These are phyloP conservation scores for Neosilurus hyrtlii DNA, from an alignment of 2,797 vertebrate species.

Conservation along the genomic window DNA sequence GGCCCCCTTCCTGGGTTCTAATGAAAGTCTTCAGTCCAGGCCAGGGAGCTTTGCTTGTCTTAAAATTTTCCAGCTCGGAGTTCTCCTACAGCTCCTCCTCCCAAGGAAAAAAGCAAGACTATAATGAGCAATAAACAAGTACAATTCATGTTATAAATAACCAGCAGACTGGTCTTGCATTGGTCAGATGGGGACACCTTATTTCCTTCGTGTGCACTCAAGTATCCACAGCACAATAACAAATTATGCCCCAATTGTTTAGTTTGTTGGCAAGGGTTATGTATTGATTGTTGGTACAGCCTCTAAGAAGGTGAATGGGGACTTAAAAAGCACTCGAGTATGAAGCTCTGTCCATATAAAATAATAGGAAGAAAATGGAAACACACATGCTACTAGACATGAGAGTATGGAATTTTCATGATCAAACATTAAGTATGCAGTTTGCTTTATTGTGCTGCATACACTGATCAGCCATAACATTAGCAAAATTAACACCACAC, in stretches of 20 bases:
- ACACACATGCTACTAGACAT: constrained; percentile 9
- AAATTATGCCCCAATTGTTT: constrained; percentile 60
- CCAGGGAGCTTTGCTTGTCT: constrained; percentile 38
- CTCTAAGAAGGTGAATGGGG: constrained; percentile 38
- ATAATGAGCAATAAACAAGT: constrained; percentile 25
- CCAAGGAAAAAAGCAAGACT: constrained; percentile 16
- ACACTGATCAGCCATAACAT: no score
- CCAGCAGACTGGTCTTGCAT: constrained; percentile 23
- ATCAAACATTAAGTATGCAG: constrained; percentile 1
- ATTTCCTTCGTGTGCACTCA: constrained; percentile 51
- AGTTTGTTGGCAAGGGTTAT: constrained; percentile 57
- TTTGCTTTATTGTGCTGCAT: not conserved
- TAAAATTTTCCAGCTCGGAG: constrained; percentile 31
- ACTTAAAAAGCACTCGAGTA: constrained; percentile 40
- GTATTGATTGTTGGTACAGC: constrained; percentile 55
- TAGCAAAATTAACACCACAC: no score
- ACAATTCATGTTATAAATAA: constrained; percentile 35
- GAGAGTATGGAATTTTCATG: constrained; percentile 10
- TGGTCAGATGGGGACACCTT: constrained; percentile 50
- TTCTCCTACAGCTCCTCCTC: constrained; percentile 31
- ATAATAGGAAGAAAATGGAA: constrained; percentile 23
- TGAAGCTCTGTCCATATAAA: constrained; percentile 45
- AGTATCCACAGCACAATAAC: constrained; percentile 55
- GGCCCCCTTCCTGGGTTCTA: constrained; percentile 56
- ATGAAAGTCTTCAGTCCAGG: constrained; percentile 62